phyloP scores from a whole-genome alignment of 2,888 invertebrate species.

The Pasiphila rectangulata region DNA sequence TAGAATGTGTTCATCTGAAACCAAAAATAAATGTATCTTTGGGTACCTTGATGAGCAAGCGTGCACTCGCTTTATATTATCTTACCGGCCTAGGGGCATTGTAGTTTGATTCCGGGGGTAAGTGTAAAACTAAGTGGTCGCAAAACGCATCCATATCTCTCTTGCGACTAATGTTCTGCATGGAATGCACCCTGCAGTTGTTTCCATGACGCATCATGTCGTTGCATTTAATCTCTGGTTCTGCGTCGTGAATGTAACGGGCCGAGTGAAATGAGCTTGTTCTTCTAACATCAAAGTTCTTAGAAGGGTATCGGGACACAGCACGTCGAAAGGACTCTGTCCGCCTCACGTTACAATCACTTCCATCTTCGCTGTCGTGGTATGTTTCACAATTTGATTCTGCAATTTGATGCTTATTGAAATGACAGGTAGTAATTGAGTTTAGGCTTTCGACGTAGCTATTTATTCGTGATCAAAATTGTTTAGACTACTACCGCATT shows the following conservation, averaged over 20 bases:
- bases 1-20: slow-evolving; percentile 74
- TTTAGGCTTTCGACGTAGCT: neutral
- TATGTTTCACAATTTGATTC: slow-evolving; percentile 72
- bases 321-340: slow-evolving; percentile 69
- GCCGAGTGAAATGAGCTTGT: slow-evolving; percentile 71
- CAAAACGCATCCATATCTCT: slow-evolving; percentile 65
- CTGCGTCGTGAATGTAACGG: slow-evolving; percentile 57
- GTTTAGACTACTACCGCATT: slow-evolving; percentile 1
- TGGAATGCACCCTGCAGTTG: slow-evolving; percentile 65
- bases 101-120: slow-evolving; percentile 66
- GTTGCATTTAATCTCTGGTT: slow-evolving; percentile 46
- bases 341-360: slow-evolving; percentile 67
- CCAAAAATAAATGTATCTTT: neutral
- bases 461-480: neutral
- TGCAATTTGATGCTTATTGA: slow-evolving; percentile 35
- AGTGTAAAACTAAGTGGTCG: slow-evolving; percentile 66
- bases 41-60: neutral
- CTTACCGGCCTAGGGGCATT: slow-evolving; percentile 64
- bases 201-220: slow-evolving; percentile 51
- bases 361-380: slow-evolving; percentile 71
- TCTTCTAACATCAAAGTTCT: slow-evolving; percentile 61
- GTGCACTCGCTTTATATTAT: neutral
- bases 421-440: neutral
- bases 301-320: slow-evolving; percentile 54
- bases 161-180: slow-evolving; percentile 67